Base-by-base conservation (phyloP, 2,888 invertebrate genomes). In the Andrena fulva region DNA sequence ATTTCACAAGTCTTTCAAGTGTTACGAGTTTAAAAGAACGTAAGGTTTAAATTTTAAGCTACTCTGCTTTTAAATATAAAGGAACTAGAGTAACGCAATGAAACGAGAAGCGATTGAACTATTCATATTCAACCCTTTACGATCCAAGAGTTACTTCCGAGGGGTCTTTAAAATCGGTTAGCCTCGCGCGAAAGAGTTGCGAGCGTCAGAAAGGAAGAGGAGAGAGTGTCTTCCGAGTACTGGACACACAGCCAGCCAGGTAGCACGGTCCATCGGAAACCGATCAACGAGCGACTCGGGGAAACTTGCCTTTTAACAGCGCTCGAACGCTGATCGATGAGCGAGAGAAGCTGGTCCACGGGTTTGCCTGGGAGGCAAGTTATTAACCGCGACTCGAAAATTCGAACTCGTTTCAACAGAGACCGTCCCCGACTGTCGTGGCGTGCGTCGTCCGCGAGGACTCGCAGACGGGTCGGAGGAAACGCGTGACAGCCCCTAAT, bases 391-490 rank as follows among this genome's bases (percentile, higher is more conserved):
- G 68, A 73, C 68, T 12, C 12, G 72, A 72, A 68, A 35, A 50
- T 68, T 68, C 71, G 29, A 72, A 62, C 72, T 80, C 33, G 63
- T 80, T 72, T 79, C 72, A 20, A 64, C 80, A 80, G 77, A 71
- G 12, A 2, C 10, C 56, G 20, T 29, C 5, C 2, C 33, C 10
- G 20, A 67, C 31, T 20, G 70, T 33, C 62, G 6, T 8, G 10
- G 4, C 24, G 24, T 4, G 56, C 24, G 20, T 12, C 24, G 27
- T 24, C 4, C 20, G 24, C 24, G 56, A 27, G 24, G 24, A 27
- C 24, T 54, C 24, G 54, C 8, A n/a, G 24, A 8, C 24, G n/a
- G 7, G 54, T 54, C 31, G 31, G 2, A 8, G 27, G 62, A 24
- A 54, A 56, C 56, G 33, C 59, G 59, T 70, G 42, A 59, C 59